These are phyloP conservation scores for Junco hyemalis DNA, from an alignment of 2,113 vertebrate genomes.

Conservation along the genomic window DNA sequence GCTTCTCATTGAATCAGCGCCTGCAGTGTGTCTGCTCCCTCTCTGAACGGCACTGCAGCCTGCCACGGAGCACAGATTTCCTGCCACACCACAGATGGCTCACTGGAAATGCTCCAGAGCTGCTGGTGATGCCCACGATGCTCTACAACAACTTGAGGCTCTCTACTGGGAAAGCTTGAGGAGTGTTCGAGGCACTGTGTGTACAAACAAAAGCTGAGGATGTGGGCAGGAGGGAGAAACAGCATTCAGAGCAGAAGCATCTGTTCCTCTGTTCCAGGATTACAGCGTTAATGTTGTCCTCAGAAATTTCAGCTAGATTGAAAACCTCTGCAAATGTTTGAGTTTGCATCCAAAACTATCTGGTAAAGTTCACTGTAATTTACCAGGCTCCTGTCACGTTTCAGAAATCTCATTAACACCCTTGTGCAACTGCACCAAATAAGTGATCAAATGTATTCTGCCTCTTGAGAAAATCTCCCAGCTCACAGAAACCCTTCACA, in stretches of 20 bases:
- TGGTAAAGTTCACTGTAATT: background rate
- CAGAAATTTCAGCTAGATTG: background rate
- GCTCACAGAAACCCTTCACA: background rate
- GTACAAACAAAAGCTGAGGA: constrained; percentile 10
- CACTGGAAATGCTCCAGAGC: constrained; percentile 2
- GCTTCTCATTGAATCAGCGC: background rate
- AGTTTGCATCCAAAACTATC: background rate
- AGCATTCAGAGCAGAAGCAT: background rate
- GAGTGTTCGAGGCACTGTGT: background rate
- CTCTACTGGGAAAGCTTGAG: background rate
- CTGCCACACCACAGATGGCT: constrained; percentile 43
- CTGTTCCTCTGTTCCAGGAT: constrained; percentile 33
- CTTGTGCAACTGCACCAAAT: background rate
- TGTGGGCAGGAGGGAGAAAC: background rate
- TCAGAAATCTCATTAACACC: background rate
- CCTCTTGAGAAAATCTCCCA: background rate
- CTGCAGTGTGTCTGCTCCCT: background rate
- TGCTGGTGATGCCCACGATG: background rate
- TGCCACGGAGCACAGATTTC: background rate
- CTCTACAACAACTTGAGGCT: background rate
- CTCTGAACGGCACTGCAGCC: background rate
- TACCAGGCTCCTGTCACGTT: background rate
- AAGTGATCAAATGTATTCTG: background rate
- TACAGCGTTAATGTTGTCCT: background rate
- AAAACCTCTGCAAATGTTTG: background rate